These are phyloP conservation scores for Campoletis raptor DNA, from an alignment of 2,888 invertebrate species.

Conservation along the genomic window DNA sequence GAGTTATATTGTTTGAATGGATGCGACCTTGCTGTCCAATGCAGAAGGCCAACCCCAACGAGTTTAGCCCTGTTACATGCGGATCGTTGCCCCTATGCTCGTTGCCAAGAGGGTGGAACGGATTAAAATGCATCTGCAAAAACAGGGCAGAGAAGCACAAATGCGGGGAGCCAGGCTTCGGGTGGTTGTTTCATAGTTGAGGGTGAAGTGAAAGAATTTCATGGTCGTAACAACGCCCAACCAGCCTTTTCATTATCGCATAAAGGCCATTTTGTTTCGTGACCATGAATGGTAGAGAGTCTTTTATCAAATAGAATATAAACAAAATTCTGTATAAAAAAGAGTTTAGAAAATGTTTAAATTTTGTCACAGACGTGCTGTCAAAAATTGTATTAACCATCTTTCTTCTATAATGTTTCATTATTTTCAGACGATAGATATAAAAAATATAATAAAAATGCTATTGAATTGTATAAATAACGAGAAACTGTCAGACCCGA, in stretches of 20 bases:
- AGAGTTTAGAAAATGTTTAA: neutral
- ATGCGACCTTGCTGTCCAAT: conserved; percentile 58
- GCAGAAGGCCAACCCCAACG: conserved; percentile 39
- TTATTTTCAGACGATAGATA: neutral
- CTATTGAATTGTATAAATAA: neutral
- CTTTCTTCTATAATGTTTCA: neutral
- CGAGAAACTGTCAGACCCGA: neutral
- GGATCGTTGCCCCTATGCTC: conserved; percentile 46
- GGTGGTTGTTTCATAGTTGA: conserved; percentile 43
- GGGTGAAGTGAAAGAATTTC: conserved; percentile 70
- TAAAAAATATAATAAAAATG: neutral
- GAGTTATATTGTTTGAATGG: conserved; percentile 51
- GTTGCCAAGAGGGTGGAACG: conserved; percentile 68
- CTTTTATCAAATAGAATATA: neutral
- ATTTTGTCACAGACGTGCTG: neutral
- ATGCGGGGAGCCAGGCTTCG: conserved; percentile 12
- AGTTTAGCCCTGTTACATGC: conserved; percentile 45
- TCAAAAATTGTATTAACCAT: neutral
- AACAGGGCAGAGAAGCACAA: conserved; percentile 49
- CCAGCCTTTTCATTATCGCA: conserved; percentile 25
- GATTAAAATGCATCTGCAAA: conserved; percentile 75
- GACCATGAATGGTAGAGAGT: neutral
- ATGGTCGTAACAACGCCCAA: conserved; percentile 33
- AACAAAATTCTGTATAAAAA: neutral
- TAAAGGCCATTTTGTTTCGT: conserved; percentile 24